phyloP scores from a whole-genome alignment of 2,888 invertebrate genomes.

The Formica aserva region DNA sequence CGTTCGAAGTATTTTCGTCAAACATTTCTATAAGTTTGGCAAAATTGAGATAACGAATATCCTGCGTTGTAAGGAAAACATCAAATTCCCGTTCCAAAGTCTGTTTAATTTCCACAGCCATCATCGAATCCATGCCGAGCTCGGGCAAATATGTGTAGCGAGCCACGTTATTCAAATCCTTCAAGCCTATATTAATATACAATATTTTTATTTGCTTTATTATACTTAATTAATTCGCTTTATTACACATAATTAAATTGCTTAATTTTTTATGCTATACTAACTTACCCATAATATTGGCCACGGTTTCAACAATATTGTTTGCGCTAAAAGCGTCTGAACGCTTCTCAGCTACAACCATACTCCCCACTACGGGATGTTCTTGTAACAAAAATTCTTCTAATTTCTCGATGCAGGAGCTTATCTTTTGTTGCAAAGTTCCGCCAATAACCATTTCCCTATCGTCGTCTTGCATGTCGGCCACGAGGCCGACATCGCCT shows the following conservation, averaged over 20 bases:
- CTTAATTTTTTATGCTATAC: not conserved
- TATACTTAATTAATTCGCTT: too few species aligned
- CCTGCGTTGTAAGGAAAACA: conserved; percentile 93
- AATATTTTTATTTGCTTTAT: not conserved
- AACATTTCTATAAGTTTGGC: conserved; percentile 87
- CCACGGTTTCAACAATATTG: conserved; percentile 91
- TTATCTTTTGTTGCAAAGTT: conserved; percentile 92
- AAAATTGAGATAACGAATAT: conserved; percentile 93
- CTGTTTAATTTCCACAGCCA: conserved; percentile 89
- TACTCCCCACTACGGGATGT: conserved; percentile 91
- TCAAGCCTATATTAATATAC: conserved; percentile 78
- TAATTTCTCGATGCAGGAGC: conserved; percentile 85
- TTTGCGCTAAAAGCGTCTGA: conserved; percentile 88
- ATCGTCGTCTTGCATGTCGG: conserved; percentile 91
- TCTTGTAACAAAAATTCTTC: conserved; percentile 90
- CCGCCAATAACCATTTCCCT: conserved; percentile 91
- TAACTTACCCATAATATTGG: conserved; percentile 86
- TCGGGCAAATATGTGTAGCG: conserved; percentile 93
- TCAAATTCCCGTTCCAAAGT: conserved; percentile 94
- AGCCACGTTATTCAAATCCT: conserved; percentile 89
- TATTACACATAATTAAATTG: not conserved
- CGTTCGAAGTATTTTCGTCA: conserved; percentile 59
- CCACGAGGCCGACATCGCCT: conserved; percentile 92
- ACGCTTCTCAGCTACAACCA: conserved; percentile 95
- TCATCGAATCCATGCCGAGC: conserved; percentile 98